A percentile compares a stretch with the other conserved stretches of the same genome.
These are phyloP conservation scores for Steromphala cineraria DNA, from an alignment of 2,888 invertebrate species.

Conservation along the genomic window DNA sequence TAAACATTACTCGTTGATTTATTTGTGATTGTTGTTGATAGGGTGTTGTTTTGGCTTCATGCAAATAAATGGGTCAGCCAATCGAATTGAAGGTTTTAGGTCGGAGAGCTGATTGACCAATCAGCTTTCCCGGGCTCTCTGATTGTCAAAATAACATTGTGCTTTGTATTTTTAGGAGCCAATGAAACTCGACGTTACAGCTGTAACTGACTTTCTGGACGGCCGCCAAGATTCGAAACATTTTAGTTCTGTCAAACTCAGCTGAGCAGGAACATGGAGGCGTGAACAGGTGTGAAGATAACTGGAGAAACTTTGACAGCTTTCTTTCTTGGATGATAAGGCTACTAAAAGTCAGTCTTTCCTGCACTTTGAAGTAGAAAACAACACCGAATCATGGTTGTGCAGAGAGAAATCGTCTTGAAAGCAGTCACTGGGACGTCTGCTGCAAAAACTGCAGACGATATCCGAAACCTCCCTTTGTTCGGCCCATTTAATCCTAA, in stretches of 20 bases:
- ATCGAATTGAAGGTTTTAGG: background rate
- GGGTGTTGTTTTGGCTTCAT: background rate
- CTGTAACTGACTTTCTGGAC: background rate
- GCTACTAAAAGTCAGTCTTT: background rate
- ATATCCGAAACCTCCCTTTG: background rate
- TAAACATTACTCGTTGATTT: no score
- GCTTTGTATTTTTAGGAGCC: background rate
- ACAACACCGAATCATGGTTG: background rate
- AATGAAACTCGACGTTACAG: background rate
- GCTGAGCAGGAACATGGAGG: background rate
- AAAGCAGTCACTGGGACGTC: background rate
- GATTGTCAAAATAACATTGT: background rate
- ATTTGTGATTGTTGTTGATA: background rate
- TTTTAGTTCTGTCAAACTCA: constrained; percentile 12
- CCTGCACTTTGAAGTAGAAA: no score
- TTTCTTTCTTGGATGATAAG: background rate
- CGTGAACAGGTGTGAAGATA: background rate
- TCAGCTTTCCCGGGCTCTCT: background rate
- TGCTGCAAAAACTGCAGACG: background rate
- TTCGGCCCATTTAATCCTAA: no score
- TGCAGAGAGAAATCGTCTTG: background rate
- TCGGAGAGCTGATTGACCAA: background rate
- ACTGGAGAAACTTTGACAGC: background rate
- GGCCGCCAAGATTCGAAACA: constrained; percentile 19
- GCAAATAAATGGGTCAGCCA: background rate